Conservation (phyloP, 2,797 vertebrate species). For the Phoeniculus purpureus region DNA sequence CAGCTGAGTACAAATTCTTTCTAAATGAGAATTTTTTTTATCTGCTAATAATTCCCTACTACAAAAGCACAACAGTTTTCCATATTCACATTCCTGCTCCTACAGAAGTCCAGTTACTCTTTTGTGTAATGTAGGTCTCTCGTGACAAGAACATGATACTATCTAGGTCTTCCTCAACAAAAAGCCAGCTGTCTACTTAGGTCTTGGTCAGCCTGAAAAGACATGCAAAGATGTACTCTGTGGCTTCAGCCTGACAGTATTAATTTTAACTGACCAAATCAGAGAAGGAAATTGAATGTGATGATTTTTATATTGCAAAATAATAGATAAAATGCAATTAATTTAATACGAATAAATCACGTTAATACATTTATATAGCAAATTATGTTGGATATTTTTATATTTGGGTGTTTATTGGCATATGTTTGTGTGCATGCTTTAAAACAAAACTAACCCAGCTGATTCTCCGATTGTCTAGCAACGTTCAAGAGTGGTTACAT, state of each 20-base stretch:
- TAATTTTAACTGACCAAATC: constrained; percentile 14
- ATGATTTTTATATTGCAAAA: background rate
- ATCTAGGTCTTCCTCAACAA: background rate
- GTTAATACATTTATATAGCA: background rate
- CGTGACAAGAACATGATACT: background rate
- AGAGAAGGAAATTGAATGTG: background rate
- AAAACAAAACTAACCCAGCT: background rate
- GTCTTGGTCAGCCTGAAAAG: background rate
- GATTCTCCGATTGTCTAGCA: constrained; percentile 3
- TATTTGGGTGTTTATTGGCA: background rate
- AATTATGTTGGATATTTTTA: background rate
- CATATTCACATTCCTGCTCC: background rate
- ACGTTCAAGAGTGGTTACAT: background rate
- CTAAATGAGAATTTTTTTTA: background rate
- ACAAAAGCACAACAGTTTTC: background rate
- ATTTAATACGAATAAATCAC: no score
- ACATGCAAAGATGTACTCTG: background rate
- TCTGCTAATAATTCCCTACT: constrained; percentile 14
- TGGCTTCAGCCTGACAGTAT: background rate
- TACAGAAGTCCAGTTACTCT: background rate
- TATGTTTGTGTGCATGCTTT: background rate
- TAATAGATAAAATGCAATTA: no score
- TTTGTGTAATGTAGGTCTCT: background rate
- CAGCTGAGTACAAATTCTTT: background rate
- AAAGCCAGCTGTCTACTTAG: background rate